These are phyloP conservation scores for Gryllus longicercus DNA, from an alignment of 2,888 invertebrate species.

Conservation along the genomic window DNA sequence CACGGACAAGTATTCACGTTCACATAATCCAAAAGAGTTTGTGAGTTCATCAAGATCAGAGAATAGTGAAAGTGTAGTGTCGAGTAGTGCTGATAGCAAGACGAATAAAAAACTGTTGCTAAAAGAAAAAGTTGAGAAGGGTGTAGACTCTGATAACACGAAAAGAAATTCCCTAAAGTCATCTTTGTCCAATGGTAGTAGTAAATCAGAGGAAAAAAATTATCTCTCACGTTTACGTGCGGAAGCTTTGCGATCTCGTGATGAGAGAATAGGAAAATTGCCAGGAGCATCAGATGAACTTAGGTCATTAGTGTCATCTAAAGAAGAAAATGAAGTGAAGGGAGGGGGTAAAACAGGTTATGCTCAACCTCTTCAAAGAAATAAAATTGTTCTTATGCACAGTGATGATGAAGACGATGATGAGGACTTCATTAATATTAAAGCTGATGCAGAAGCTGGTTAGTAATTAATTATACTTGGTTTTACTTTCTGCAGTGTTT, in stretches of 20 bases:
- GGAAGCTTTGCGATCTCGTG: neutral
- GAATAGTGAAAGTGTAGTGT: slow-evolving; percentile 4
- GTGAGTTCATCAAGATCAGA: slow-evolving; percentile 1
- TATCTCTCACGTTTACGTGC: neutral
- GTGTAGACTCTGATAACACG: neutral
- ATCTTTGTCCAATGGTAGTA: neutral
- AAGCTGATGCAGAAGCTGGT: slow-evolving; percentile 57
- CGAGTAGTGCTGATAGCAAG: neutral
- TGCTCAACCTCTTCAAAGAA: slow-evolving; percentile 27
- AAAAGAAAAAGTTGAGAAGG: slow-evolving; percentile 22
- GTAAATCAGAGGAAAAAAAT: neutral
- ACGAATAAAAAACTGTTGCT: slow-evolving; percentile 23
- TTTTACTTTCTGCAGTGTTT: neutral
- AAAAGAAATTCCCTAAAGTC: neutral
- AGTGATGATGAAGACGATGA: slow-evolving; percentile 56
- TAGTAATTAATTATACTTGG: slow-evolving; percentile 19
- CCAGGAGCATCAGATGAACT: neutral
- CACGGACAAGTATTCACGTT: neutral
- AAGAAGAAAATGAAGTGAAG: slow-evolving; percentile 44
- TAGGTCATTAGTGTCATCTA: neutral
- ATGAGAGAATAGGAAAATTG: neutral
- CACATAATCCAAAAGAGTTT: slow-evolving; percentile 12
- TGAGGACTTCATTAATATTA: slow-evolving; percentile 63
- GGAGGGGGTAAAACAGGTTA: slow-evolving; percentile 48
- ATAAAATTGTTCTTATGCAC: slow-evolving; percentile 41